A percentile compares a stretch with the other conserved stretches of the same genome.
phyloP scores from a whole-genome alignment of 1,140 invertebrate genomes.

The Ladona fulva region DNA sequence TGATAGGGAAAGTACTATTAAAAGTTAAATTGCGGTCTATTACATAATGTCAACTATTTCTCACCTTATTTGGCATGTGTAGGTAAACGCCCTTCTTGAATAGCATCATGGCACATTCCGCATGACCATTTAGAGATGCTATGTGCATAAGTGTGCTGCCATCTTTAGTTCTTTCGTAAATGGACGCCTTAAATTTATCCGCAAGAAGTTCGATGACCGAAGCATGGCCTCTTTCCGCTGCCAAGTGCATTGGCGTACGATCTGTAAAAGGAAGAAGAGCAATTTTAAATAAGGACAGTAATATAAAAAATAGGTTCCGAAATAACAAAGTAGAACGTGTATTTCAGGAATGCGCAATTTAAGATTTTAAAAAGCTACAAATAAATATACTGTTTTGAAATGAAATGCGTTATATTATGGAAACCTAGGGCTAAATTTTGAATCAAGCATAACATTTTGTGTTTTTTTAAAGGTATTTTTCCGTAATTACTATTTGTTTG shows the following conservation, averaged over 20 bases:
- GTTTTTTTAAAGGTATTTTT: too few species aligned
- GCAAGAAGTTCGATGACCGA: conserved; percentile 90
- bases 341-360: conserved; percentile 15
- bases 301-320: conserved; percentile 1
- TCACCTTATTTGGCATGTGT: conserved; percentile 96
- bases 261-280: conserved; percentile 47
- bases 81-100: conserved; percentile 98
- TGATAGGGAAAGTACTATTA: too few species aligned
- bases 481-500: too few species aligned
- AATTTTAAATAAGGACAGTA: neutral
- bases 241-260: conserved; percentile 92
- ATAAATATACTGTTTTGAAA: too few species aligned
- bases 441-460: too few species aligned
- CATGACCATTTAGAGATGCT: conserved; percentile 90
- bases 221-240: conserved; percentile 93
- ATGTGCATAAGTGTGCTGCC: conserved; percentile 98
- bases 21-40: too few species aligned
- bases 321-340: neutral
- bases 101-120: conserved; percentile 96
- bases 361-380: neutral
- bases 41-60: too few species aligned
- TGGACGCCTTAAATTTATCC: conserved; percentile 95
- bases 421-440: too few species aligned
- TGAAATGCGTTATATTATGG: too few species aligned
- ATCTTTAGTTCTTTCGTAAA: conserved; percentile 90